phyloP scores from a whole-genome alignment of 2,888 invertebrate genomes.

The Ectemnius cavifrons region DNA sequence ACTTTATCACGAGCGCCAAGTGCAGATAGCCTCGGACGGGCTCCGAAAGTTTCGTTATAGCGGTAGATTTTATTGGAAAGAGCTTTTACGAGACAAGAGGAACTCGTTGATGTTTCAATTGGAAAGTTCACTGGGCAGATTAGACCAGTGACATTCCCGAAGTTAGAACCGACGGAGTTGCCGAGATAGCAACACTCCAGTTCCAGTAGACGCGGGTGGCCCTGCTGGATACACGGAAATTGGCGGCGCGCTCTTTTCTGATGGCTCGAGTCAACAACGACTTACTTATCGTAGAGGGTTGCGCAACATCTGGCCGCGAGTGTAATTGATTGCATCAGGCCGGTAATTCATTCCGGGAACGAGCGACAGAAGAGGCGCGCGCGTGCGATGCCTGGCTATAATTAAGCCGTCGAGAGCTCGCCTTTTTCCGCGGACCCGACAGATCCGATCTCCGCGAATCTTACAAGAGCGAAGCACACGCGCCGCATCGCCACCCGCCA shows the following conservation, averaged over 20 bases:
- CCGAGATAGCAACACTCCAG: no score
- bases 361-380: conserved; percentile 12
- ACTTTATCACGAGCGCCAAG: no score
- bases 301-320: conserved; percentile 16
- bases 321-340: conserved; percentile 32
- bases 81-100: no score
- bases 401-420: conserved; percentile 34
- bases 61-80: no score
- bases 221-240: conserved; percentile 21
- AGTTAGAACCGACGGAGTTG: no score
- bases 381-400: conserved; percentile 4
- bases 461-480: conserved; percentile 16
- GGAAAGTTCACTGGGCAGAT: no score
- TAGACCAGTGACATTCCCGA: no score
- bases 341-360: conserved; percentile 30
- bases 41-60: no score
- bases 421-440: conserved; percentile 10
- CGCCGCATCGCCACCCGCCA: not conserved
- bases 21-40: no score
- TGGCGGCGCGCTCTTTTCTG: not conserved
- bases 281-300: conserved; percentile 7
- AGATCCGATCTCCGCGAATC: conserved; percentile 25
- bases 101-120: no score
- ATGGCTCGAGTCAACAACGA: conserved; percentile 13
- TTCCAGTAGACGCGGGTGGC: no score